phyloP scores from a whole-genome alignment of 2,113 vertebrate species.

The Pedionomus torquatus region DNA sequence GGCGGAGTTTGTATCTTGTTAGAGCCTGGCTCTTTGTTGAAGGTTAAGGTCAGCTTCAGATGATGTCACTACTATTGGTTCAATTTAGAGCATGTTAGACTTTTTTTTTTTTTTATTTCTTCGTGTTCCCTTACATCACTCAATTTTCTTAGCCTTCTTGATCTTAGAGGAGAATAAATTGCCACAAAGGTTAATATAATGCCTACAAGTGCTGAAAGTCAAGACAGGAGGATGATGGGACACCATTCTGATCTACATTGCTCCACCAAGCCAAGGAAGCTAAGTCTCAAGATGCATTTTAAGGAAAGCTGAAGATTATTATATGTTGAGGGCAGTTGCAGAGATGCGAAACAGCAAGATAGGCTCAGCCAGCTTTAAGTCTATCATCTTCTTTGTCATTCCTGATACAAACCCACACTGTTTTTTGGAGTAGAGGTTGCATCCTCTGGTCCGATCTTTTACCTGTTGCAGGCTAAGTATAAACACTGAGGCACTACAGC shows the following conservation, averaged over 20 bases:
- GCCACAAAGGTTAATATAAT: neutral
- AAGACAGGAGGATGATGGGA: accelerated
- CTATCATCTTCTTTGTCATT: neutral
- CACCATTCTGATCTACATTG: neutral
- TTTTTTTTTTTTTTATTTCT: neutral
- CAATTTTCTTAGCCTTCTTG: neutral
- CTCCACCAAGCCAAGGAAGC: neutral
- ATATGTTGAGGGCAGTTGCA: neutral
- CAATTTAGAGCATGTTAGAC: neutral
- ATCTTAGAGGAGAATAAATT: neutral
- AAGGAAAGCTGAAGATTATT: neutral
- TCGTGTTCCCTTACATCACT: neutral
- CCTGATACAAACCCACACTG: neutral
- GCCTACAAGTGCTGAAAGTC: neutral
- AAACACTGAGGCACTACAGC: neutral
- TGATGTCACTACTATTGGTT: neutral
- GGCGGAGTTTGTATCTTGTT: neutral
- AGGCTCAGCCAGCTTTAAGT: neutral
- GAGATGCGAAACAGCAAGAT: neutral
- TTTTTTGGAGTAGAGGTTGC: neutral
- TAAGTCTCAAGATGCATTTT: neutral
- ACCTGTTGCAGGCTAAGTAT: neutral
- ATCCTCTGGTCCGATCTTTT: neutral
- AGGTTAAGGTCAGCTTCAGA: neutral
- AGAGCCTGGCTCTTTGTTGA: neutral